phyloP scores from a whole-genome alignment of 2,888 invertebrate genomes.

The Ormyrus rosae region DNA sequence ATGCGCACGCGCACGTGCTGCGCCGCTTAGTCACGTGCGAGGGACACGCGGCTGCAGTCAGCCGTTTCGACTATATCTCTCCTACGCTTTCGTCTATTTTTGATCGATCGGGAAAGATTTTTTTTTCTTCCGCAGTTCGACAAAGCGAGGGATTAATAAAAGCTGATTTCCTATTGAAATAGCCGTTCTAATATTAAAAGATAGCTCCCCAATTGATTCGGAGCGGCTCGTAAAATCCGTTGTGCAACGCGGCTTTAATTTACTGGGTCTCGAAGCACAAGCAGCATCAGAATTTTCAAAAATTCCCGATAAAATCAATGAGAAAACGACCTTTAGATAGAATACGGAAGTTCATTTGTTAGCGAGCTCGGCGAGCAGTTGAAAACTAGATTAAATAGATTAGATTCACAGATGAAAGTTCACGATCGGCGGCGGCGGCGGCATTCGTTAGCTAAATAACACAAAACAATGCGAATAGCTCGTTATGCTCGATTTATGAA shows the following conservation, averaged over 20 bases:
- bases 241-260: constrained; percentile 9
- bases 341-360: constrained; percentile 53
- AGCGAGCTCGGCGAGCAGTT: constrained; percentile 19
- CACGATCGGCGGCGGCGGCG: constrained; percentile 37
- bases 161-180: constrained; percentile 3
- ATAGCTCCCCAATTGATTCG: constrained; percentile 29
- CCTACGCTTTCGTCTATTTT: not conserved
- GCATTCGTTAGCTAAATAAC: constrained; percentile 39
- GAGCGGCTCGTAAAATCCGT: constrained; percentile 33
- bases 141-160: not conserved
- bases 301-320: constrained; percentile 47
- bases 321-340: constrained; percentile 47
- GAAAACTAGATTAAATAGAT: constrained; percentile 52
- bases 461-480: constrained; percentile 53
- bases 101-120: not conserved
- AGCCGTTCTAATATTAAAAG: constrained; percentile 26
- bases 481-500: constrained; percentile 53
- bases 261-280: constrained; percentile 27
- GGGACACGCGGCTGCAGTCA: not conserved
- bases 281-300: not conserved
- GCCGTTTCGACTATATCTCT: no score
- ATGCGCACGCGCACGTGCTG: constrained; percentile 31
- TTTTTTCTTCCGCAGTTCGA: not conserved
- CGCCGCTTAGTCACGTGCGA: constrained; percentile 24
- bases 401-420: constrained; percentile 55